phyloP scores from a whole-genome alignment of 2,797 vertebrate genomes.

The Naso thynnoides region DNA sequence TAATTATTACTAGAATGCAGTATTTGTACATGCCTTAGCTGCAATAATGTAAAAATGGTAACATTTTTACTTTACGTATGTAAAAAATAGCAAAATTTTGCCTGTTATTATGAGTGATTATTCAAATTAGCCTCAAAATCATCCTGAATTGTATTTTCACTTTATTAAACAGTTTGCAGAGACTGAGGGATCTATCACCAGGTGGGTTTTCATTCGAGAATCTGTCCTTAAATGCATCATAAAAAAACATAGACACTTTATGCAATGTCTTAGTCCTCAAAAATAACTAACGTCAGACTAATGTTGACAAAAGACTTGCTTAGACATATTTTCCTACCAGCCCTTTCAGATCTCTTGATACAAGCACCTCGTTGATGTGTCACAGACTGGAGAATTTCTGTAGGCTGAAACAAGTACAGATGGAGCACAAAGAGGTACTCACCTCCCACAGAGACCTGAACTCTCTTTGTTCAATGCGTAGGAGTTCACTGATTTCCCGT shows the following conservation, averaged over 20 bases:
- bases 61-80: background rate
- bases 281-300: background rate
- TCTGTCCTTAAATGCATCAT: background rate
- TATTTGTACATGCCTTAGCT: too few species aligned
- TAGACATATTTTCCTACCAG: background rate
- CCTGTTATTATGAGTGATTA: background rate
- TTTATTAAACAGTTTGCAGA: background rate
- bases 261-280: background rate
- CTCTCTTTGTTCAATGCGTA: conserved; percentile 95
- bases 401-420: conserved; percentile 28
- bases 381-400: conserved; percentile 20
- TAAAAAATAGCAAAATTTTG: background rate
- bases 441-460: conserved; percentile 98
- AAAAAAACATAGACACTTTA: background rate
- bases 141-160: background rate
- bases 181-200: background rate
- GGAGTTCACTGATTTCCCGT: conserved; percentile 92
- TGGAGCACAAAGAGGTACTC: conserved; percentile 62
- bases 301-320: background rate
- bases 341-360: conserved; percentile 1
- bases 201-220: background rate
- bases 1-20: too few species aligned
- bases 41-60: background rate
- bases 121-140: background rate
- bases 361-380: conserved; percentile 11